phyloP scores from a whole-genome alignment of 2,797 vertebrate species.

The Graptemys geographica region DNA sequence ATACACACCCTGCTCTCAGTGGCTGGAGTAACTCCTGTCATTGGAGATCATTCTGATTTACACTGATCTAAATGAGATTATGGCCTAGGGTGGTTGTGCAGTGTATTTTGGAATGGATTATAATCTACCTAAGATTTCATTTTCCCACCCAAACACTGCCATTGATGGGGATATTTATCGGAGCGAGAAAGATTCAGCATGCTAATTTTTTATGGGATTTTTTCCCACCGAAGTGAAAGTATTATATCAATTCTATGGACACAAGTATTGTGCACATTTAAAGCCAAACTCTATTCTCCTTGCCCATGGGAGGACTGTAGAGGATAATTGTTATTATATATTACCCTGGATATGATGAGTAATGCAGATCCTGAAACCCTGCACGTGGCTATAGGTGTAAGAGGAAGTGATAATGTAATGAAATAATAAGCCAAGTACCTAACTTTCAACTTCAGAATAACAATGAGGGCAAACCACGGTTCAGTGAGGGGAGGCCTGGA shows the following conservation, averaged over 20 bases:
- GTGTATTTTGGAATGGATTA: neutral
- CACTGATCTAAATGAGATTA: neutral
- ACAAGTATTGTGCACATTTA: neutral
- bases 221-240: neutral
- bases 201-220: neutral
- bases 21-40: too few relatives aligned
- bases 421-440: neutral
- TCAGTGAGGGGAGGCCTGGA: neutral
- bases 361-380: neutral
- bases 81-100: too few relatives aligned
- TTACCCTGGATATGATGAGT: neutral
- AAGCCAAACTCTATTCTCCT: neutral
- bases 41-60: too few relatives aligned
- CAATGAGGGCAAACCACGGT: fast-evolving
- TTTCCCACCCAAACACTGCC: neutral
- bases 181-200: neutral
- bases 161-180: neutral
- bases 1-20: too few relatives aligned
- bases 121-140: neutral
- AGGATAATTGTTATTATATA: neutral
- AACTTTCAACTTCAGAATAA: neutral
- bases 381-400: neutral
- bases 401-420: neutral
- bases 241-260: neutral
- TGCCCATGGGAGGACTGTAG: fast-evolving